A percentile compares a stretch with the other conserved stretches of the same genome.
These are phyloP conservation scores for Clupea harengus DNA, from an alignment of 2,113 vertebrate genomes.

Conservation along the genomic window DNA sequence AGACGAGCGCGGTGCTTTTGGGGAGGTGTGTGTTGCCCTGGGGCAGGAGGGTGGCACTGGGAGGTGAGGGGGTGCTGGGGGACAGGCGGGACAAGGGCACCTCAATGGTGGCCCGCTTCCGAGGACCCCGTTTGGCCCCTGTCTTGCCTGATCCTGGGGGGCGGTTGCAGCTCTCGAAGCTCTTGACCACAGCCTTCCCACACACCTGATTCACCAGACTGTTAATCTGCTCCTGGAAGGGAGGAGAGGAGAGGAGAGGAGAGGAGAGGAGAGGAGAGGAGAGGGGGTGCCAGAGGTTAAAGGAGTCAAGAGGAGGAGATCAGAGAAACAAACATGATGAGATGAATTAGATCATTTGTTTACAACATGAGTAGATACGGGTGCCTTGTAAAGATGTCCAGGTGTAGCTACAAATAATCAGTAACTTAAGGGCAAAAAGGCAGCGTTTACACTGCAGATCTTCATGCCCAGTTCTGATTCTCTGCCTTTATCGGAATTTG, in stretches of 20 bases:
- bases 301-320: background rate
- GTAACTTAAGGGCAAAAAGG: too few species aligned
- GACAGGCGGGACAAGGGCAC: slow-evolving; percentile 87
- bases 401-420: too few species aligned
- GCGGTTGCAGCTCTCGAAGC: slow-evolving; percentile 76
- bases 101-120: slow-evolving; percentile 89
- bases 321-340: background rate
- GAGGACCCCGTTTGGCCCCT: slow-evolving; percentile 89
- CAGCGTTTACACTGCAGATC: too few species aligned
- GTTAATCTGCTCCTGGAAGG: slow-evolving; percentile 90
- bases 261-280: background rate
- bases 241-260: background rate
- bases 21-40: slow-evolving; percentile 82
- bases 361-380: too few species aligned
- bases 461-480: too few species aligned
- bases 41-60: slow-evolving; percentile 73
- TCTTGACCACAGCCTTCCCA: slow-evolving; percentile 86
- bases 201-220: slow-evolving; percentile 96
- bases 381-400: too few species aligned
- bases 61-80: slow-evolving; percentile 59
- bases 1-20: slow-evolving; percentile 82
- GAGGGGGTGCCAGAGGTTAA: background rate
- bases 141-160: slow-evolving; percentile 75
- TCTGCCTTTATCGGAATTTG: too few species aligned
- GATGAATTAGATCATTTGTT: background rate